These are phyloP conservation scores for Xenentodon cancila DNA, from an alignment of 2,797 vertebrate species.

Conservation along the genomic window DNA sequence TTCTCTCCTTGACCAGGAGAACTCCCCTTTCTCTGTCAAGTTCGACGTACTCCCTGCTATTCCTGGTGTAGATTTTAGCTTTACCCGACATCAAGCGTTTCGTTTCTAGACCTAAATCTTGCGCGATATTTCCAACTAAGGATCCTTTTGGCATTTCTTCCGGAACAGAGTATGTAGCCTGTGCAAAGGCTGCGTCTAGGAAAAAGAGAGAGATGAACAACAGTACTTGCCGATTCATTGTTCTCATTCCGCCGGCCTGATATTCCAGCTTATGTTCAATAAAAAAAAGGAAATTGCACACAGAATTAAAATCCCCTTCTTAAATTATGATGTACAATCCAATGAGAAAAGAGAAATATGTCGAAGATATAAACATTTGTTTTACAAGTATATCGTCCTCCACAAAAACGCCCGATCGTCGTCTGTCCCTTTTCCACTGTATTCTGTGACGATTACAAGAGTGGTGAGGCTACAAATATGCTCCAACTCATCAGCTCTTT, in stretches of 20 bases:
- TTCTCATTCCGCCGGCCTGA: constrained; percentile 16
- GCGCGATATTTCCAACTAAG: constrained; percentile 59
- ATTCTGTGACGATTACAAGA: constrained; percentile 9
- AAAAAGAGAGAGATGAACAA: constrained; percentile 62
- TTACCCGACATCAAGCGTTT: constrained; percentile 39
- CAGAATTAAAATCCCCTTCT: too few species aligned
- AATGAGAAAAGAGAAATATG: background rate
- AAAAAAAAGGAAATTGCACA: too few species aligned
- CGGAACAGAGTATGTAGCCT: constrained; percentile 85
- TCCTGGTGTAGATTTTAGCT: constrained; percentile 3
- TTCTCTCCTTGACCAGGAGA: constrained; percentile 82
- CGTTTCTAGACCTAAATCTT: constrained; percentile 64
- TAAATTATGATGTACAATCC: background rate
- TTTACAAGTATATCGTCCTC: background rate
- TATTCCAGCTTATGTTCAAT: background rate
- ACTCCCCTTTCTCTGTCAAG: constrained; percentile 61
- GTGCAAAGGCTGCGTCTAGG: constrained; percentile 61
- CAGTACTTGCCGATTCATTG: constrained; percentile 79
- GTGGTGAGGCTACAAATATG: constrained; percentile 8
- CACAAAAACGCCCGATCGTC: background rate
- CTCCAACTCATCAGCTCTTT: background rate
- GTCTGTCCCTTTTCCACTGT: background rate
- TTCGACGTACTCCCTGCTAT: constrained; percentile 29
- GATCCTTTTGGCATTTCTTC: constrained; percentile 85
- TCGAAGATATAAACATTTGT: too few species aligned